A percentile compares a stretch with the other conserved stretches of the same genome.
These are phyloP conservation scores for Montipora foliosa DNA, from an alignment of 64 coral and sea anemone species.

Conservation along the genomic window DNA sequence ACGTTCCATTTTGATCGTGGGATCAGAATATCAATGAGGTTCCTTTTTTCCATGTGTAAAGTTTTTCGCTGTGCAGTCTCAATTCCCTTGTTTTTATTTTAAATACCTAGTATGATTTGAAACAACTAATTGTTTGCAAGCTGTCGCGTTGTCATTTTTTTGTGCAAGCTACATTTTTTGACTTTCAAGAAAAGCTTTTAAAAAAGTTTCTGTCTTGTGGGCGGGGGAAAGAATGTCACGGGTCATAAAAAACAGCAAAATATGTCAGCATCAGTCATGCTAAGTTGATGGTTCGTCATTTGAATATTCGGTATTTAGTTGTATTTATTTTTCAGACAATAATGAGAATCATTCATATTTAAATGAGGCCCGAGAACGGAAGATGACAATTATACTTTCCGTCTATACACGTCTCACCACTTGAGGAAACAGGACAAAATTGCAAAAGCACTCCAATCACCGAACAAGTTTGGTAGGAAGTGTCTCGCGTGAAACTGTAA, in stretches of 20 bases:
- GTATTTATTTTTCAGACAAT: conserved; percentile 11
- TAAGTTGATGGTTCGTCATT: neutral
- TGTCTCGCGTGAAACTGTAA: neutral
- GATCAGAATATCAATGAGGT: too few relatives aligned
- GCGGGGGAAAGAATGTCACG: neutral
- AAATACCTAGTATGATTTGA: neutral
- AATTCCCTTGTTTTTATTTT: neutral
- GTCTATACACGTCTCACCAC: neutral
- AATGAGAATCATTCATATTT: neutral
- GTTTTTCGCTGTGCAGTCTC: too few relatives aligned
- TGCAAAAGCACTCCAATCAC: neutral
- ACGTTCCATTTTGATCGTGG: too few relatives aligned
- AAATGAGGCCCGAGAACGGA: neutral
- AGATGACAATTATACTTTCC: neutral
- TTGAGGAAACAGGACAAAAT: neutral
- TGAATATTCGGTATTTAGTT: neutral
- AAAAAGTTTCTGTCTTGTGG: neutral
- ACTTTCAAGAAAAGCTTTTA: neutral
- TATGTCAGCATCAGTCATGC: neutral
- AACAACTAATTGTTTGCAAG: neutral
- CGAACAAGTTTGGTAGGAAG: neutral
- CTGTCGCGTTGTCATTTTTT: too few relatives aligned
- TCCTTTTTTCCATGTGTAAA: too few relatives aligned
- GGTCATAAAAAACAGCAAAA: neutral
- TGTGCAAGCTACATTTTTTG: neutral